Percentiles rank a stretch among this genome's conserved stretches.
phyloP scores from a whole-genome alignment of 2,113 vertebrate species.

The Prunella himalayana region DNA sequence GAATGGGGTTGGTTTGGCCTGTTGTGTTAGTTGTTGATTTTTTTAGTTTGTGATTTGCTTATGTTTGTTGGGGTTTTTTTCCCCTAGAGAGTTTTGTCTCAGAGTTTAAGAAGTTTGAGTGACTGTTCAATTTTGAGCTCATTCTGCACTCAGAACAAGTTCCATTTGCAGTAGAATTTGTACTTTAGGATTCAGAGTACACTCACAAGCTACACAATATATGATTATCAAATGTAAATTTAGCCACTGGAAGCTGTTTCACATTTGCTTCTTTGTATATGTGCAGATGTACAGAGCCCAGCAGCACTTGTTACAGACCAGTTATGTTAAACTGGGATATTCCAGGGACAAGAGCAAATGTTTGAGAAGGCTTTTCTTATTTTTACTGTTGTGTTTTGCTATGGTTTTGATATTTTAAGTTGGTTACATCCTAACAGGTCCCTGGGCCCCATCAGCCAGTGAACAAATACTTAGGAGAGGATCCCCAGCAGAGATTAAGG shows the following conservation, averaged over 20 bases:
- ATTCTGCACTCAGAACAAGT: background rate
- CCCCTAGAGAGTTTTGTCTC: background rate
- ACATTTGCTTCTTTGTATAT: accelerated
- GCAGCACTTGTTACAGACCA: background rate
- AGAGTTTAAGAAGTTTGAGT: background rate
- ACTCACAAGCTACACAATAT: background rate
- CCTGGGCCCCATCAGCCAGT: background rate
- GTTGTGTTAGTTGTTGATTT: background rate
- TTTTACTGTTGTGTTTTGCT: background rate
- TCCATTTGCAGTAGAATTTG: background rate
- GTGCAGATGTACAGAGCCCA: background rate
- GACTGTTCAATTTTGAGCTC: background rate
- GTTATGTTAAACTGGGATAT: background rate
- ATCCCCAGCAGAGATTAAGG: background rate
- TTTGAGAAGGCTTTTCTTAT: background rate
- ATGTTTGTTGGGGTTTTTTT: background rate
- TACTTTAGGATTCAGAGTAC: background rate
- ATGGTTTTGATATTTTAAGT: background rate
- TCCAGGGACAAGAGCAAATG: background rate
- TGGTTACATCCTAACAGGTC: background rate
- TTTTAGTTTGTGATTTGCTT: background rate
- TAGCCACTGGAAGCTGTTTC: background rate
- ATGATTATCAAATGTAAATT: background rate
- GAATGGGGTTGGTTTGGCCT: background rate
- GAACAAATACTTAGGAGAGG: background rate